These are phyloP conservation scores for Taxidea taxus DNA, from an alignment of 2,113 vertebrate species.

Conservation along the genomic window DNA sequence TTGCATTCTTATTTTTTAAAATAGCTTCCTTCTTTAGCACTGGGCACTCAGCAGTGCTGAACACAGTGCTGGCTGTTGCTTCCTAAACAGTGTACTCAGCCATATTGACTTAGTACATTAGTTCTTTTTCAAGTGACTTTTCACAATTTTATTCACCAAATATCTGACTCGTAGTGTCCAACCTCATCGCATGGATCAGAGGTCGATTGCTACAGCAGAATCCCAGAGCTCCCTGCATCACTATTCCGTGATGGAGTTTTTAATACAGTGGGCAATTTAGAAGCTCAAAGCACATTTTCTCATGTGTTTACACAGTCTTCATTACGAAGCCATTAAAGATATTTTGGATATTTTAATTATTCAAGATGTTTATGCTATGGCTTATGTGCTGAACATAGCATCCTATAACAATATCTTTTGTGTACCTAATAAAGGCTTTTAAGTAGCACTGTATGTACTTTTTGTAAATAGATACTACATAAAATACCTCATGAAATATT, in stretches of 20 bases:
- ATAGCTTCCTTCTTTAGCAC: background rate
- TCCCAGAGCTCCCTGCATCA: background rate
- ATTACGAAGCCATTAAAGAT: conserved; percentile 11
- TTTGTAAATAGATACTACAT: conserved; percentile 53
- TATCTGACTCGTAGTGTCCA: background rate
- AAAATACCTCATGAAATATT: conserved; percentile 63
- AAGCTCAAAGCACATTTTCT: background rate
- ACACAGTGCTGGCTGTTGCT: background rate
- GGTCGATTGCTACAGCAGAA: background rate
- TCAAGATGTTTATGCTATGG: conserved; percentile 44
- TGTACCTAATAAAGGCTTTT: conserved; percentile 31
- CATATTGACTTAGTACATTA: background rate
- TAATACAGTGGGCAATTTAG: conserved; percentile 15
- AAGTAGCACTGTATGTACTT: conserved; percentile 10
- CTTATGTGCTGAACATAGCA: conserved; percentile 24
- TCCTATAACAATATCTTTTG: conserved; percentile 28
- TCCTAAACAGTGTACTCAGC: background rate
- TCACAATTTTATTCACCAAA: background rate
- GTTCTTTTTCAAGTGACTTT: background rate
- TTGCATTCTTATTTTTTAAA: background rate
- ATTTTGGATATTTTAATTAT: conserved; percentile 55
- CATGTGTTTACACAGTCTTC: conserved; percentile 9
- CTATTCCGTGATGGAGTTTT: background rate
- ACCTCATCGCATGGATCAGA: background rate
- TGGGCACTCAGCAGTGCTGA: background rate